Percentiles rank a stretch among this genome's conserved stretches.
Conservation (phyloP, 2,113 vertebrate genomes). For the Bufo bufo region DNA sequence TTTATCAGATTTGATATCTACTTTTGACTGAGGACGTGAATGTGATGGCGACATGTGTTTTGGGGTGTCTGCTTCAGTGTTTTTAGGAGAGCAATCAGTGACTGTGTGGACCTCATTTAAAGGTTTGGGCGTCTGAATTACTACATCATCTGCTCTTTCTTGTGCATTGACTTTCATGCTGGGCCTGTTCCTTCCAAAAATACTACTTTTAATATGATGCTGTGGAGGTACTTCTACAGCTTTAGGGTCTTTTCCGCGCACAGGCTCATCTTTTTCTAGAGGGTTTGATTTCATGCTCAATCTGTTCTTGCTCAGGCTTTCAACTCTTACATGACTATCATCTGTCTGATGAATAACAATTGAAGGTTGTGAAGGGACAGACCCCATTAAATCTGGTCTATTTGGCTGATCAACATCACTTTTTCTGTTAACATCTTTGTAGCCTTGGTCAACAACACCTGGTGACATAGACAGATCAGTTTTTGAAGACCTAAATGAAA, state of each 20-base stretch:
- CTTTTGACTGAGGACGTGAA: background rate
- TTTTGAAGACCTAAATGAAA: slow-evolving; percentile 60
- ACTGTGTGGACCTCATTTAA: background rate
- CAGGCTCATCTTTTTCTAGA: slow-evolving; percentile 3
- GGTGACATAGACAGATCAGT: slow-evolving; percentile 54
- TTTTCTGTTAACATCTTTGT: slow-evolving; percentile 48
- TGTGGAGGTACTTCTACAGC: background rate
- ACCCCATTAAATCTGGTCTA: background rate
- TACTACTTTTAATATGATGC: background rate
- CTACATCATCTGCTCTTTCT: background rate
- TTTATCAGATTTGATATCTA: background rate
- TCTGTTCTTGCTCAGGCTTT: background rate
- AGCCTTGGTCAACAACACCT: background rate
- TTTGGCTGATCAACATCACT: slow-evolving; percentile 19
- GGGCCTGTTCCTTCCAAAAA: background rate
- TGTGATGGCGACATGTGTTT: background rate
- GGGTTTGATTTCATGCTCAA: background rate
- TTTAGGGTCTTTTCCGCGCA: background rate
- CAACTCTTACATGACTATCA: slow-evolving; percentile 10
- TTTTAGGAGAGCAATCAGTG: background rate
- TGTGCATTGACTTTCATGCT: background rate
- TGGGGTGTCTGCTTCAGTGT: background rate
- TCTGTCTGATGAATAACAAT: background rate
- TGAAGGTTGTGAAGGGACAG: background rate
- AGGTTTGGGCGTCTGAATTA: background rate